Evolutionary conservation across 2,888 invertebrate species (phyloP).

Genomic region (Hypercompe scribonia): DNA sequence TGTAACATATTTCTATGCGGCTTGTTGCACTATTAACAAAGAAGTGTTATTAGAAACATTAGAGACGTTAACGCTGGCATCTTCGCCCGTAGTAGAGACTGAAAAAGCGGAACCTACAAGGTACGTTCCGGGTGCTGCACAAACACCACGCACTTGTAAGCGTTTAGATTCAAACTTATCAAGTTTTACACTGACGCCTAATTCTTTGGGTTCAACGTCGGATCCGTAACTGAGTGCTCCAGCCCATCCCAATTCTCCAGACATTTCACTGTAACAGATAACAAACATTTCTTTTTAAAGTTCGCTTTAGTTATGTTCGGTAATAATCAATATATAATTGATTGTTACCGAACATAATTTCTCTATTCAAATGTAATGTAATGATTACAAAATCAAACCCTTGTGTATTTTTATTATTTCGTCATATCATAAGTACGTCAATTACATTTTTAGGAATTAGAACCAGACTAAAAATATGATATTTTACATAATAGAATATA

Average conservation of each 20-base stretch:
- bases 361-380: background rate
- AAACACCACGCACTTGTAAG: constrained; percentile 87
- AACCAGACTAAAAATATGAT: background rate
- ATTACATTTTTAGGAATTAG: background rate
- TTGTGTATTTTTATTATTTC: too few species aligned
- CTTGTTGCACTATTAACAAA: constrained; percentile 72
- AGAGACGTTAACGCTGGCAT: constrained; percentile 55
- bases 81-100: constrained; percentile 56
- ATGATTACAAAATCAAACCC: too few species aligned
- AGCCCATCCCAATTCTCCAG: constrained; percentile 77
- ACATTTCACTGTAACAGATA: constrained; percentile 65
- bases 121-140: constrained; percentile 89
- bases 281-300: background rate
- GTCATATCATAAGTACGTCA: too few species aligned
- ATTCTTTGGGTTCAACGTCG: constrained; percentile 72
- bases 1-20: constrained; percentile 32
- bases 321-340: background rate
- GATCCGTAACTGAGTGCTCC: constrained; percentile 76
- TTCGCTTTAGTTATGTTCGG: too few species aligned
- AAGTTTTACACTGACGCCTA: constrained; percentile 76
- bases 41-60: constrained; percentile 71
- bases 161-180: constrained; percentile 83
- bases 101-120: constrained; percentile 88
- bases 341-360: background rate
- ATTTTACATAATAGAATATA: background rate